These are phyloP conservation scores for Caradrina kadenii DNA, from an alignment of 2,888 invertebrate genomes.

Conservation along the genomic window DNA sequence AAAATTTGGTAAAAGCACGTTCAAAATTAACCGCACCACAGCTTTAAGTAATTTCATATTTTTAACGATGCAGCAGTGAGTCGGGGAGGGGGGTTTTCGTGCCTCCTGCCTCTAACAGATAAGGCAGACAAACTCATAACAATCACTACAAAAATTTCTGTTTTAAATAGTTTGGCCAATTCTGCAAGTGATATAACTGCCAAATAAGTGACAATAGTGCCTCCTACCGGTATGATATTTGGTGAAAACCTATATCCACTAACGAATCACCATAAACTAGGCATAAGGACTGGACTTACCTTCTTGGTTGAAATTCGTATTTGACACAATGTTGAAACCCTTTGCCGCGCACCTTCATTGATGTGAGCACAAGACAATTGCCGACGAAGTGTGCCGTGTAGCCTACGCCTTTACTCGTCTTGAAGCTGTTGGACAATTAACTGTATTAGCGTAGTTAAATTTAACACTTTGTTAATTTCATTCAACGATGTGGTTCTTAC, in stretches of 20 bases:
- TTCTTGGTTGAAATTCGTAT: constrained; percentile 99
- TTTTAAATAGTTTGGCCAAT: neutral
- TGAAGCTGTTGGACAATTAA: constrained; percentile 93
- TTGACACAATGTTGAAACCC: constrained; percentile 99
- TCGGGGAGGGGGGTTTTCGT: neutral
- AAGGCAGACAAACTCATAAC: neutral
- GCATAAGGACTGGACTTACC: constrained; percentile 70
- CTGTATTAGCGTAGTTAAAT: neutral
- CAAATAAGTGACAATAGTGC: too few species aligned
- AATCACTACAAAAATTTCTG: neutral
- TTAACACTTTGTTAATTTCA: neutral
- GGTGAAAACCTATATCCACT: neutral
- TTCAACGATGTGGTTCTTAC: neutral
- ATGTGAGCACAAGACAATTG: constrained; percentile 99
- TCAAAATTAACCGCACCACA: constrained; percentile 21
- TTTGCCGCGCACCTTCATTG: constrained; percentile 99
- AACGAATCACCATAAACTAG: neutral
- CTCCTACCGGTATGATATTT: neutral
- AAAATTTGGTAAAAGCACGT: constrained; percentile 77
- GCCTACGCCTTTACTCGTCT: constrained; percentile 99
- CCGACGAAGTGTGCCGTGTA: constrained; percentile 99
- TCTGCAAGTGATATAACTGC: too few species aligned
- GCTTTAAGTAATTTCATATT: constrained; percentile 12
- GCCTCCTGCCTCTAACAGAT: neutral
- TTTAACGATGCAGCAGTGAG: constrained; percentile 20